Percentiles rank a stretch among this genome's conserved stretches.
Conservation (phyloP, 2,113 vertebrate species). For the Genyomyrus donnyi region DNA sequence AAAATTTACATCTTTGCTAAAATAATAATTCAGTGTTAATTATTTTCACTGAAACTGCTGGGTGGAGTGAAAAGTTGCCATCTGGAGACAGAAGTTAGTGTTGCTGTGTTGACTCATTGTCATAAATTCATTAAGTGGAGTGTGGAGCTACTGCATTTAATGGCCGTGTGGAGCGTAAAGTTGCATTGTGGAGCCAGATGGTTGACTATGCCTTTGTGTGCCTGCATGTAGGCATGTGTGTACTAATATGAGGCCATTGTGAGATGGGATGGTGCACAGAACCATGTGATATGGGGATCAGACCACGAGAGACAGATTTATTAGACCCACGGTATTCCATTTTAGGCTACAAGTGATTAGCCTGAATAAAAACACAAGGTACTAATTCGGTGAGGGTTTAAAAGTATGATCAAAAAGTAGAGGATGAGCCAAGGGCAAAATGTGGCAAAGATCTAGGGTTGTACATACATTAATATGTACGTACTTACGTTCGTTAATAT, state of each 20-base stretch:
- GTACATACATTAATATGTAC: neutral
- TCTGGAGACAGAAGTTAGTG: slow-evolving; percentile 4
- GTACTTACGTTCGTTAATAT: neutral
- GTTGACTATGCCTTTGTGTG: neutral
- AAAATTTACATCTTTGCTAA: neutral
- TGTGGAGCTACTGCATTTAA: neutral
- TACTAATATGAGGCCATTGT: neutral
- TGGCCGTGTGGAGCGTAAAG: neutral
- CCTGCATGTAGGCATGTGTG: neutral
- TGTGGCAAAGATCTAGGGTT: neutral
- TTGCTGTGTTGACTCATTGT: slow-evolving; percentile 4
- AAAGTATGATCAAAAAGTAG: neutral
- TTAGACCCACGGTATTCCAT: neutral
- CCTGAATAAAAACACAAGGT: neutral
- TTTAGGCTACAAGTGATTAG: neutral
- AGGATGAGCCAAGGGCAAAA: neutral
- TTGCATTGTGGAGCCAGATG: neutral
- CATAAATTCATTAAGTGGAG: neutral
- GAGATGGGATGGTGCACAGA: neutral
- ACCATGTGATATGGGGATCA: neutral
- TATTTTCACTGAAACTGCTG: slow-evolving; percentile 6
- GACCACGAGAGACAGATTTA: neutral
- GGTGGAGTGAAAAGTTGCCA: slow-evolving; percentile 3
- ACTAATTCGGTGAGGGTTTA: neutral
- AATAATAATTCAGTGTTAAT: slow-evolving; percentile 10